These are phyloP conservation scores for Zaprionus ornatus DNA, from an alignment of 1,140 invertebrate genomes.

Conservation along the genomic window DNA sequence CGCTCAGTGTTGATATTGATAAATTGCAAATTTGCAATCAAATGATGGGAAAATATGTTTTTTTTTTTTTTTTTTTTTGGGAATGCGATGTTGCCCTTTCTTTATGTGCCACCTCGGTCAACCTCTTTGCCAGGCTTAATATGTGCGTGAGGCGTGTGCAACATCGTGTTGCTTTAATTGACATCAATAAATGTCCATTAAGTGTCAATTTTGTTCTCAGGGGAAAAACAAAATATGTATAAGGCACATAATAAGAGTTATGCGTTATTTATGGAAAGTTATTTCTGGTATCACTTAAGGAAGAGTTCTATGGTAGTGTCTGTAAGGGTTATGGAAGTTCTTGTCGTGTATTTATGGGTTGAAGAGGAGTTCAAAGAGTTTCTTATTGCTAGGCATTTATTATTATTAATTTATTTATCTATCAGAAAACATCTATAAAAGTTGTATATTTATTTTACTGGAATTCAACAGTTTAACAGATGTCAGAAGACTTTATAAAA, in stretches of 20 bases:
- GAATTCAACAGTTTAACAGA: too few species aligned
- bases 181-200: slow-evolving; percentile 38
- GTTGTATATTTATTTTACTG: neutral
- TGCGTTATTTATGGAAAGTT: slow-evolving; percentile 11
- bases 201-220: neutral
- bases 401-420: neutral
- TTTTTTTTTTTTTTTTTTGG: neutral
- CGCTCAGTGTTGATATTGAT: slow-evolving; percentile 66
- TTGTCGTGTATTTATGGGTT: neutral
- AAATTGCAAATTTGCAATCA: slow-evolving; percentile 72
- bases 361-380: neutral
- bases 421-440: neutral
- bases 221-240: neutral
- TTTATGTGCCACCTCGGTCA: too few species aligned
- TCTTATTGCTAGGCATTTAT: neutral
- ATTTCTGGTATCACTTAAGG: neutral
- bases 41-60: slow-evolving; percentile 55
- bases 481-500: too few species aligned
- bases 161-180: slow-evolving; percentile 45
- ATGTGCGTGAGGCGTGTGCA: slow-evolving; percentile 49
- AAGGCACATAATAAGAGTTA: slow-evolving; percentile 18
- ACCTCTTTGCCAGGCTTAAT: neutral
- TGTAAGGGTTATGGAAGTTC: neutral
- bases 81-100: neutral
- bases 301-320: neutral